Percentiles rank a stretch among this genome's conserved stretches.
Conservation (phyloP, 2,888 invertebrate genomes). For the Thalpophila matura region DNA sequence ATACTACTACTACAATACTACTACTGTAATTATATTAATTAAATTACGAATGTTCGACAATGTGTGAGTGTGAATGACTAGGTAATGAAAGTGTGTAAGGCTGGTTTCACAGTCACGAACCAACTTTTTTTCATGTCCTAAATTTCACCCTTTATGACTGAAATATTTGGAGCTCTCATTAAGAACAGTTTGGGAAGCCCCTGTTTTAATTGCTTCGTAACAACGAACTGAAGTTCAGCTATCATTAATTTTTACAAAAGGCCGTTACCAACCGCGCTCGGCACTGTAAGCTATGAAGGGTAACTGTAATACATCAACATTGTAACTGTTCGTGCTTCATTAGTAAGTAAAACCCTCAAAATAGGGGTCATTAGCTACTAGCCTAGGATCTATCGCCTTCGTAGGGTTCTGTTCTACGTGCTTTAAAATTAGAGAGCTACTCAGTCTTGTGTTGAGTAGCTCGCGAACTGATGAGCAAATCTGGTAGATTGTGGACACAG, state of each 20-base stretch:
- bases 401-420: background rate
- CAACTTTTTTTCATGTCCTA: too few relatives aligned
- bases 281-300: conserved; percentile 1
- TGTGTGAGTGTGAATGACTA: too few relatives aligned
- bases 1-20: too few relatives aligned
- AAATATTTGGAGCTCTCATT: conserved; percentile 19
- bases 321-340: conserved; percentile 21
- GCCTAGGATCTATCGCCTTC: background rate
- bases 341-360: conserved; percentile 11
- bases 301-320: conserved; percentile 16
- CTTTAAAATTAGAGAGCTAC: too few relatives aligned
- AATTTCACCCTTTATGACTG: background rate
- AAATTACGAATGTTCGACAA: too few relatives aligned
- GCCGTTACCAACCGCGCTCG: background rate
- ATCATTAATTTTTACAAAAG: conserved; percentile 1
- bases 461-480: too few relatives aligned
- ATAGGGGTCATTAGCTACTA: conserved; percentile 9
- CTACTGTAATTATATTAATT: too few relatives aligned
- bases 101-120: too few relatives aligned
- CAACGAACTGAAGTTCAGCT: conserved; percentile 4
- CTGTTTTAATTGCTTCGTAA: conserved; percentile 19
- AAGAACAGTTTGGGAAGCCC: background rate
- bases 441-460: too few relatives aligned
- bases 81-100: too few relatives aligned
- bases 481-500: too few relatives aligned